Evolutionary conservation across 2,113 vertebrate species (phyloP).

Genomic region (Lepus europaeus): DNA sequence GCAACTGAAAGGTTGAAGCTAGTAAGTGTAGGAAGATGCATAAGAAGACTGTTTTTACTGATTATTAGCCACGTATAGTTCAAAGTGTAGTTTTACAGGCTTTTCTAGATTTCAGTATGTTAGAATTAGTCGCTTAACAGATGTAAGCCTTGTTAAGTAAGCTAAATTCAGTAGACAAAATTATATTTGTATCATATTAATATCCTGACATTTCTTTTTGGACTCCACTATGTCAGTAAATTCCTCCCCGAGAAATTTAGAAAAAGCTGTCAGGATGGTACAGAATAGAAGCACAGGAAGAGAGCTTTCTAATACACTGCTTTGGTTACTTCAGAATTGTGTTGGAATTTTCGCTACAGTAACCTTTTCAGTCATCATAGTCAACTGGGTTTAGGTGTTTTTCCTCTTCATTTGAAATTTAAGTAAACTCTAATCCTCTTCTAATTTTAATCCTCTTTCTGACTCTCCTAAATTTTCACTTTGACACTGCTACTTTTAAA

Average conservation of each 20-base stretch:
- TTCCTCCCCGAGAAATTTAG: not conserved
- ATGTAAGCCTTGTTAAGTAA: not conserved
- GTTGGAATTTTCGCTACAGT: constrained; percentile 13
- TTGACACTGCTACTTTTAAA: constrained; percentile 28
- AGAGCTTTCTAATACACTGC: not conserved
- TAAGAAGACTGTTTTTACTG: not conserved
- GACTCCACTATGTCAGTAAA: not conserved
- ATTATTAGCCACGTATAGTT: not conserved
- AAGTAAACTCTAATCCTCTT: not conserved
- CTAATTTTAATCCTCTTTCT: not conserved
- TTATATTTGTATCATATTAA: constrained; percentile 2
- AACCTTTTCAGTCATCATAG: constrained; percentile 15
- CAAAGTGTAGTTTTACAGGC: not conserved
- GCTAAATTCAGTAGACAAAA: constrained; percentile 9
- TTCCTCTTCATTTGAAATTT: not conserved
- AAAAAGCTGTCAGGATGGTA: not conserved
- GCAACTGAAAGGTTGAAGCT: constrained; percentile 31
- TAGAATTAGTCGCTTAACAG: not conserved
- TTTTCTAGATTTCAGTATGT: constrained; percentile 41
- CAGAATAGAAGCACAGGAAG: not conserved
- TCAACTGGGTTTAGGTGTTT: constrained; percentile 20
- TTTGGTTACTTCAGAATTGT: constrained; percentile 42
- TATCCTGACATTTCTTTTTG: constrained; percentile 10
- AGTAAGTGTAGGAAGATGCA: not conserved
- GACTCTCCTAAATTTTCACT: not conserved